Base-by-base conservation (phyloP, 2,797 vertebrate genomes). In the Neomorphus geoffroyi region DNA sequence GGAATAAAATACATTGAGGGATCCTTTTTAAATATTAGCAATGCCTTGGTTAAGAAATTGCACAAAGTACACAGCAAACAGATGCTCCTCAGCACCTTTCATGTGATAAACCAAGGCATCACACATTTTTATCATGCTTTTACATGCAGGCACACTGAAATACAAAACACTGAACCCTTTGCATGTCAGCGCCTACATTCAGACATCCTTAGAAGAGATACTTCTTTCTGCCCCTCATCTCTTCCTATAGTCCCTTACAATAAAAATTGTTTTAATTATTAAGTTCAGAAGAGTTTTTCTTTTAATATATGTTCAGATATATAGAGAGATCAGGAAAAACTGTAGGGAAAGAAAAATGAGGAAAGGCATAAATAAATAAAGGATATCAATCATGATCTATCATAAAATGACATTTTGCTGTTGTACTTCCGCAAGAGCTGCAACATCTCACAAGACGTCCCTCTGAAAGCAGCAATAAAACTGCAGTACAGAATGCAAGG, bases 91-190 rank as follows among this genome's bases (percentile, higher is more conserved):
- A 97, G 74, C 97, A 90, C 92, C 95, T 96, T 85, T 88, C 79
- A 70, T 86, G 92, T 96, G 97, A 97, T 96, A 98, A 98, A 95
- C 74, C 82, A 62, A 35, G 95, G 96, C 85, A 97, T 95, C 93
- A 96, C 89, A 97, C 67, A 95, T 98, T 98, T 98, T 98, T 97
- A 94, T 96, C 93, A 88, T 74, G 88, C 75, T 97, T 97, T 78
- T 86, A 80, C 88, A 96, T 91, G 93, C 32, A 94, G 86, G 54
- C 92, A 94, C 35, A 66, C 50, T 81, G 73, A 93, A 82, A 70
- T 24, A 78, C 86, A 94, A 75, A 95, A 87, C 45, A 79, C 16
- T 39, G 21, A 92, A 72, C 72, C 71, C 67, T 73, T 51, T 45
- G 46, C 58, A 93, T 94, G 95, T 97, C 96, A 96, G 50, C 92